Evolutionary conservation across 1,140 invertebrate genomes (phyloP).

Genomic region (Euschistus heros): DNA sequence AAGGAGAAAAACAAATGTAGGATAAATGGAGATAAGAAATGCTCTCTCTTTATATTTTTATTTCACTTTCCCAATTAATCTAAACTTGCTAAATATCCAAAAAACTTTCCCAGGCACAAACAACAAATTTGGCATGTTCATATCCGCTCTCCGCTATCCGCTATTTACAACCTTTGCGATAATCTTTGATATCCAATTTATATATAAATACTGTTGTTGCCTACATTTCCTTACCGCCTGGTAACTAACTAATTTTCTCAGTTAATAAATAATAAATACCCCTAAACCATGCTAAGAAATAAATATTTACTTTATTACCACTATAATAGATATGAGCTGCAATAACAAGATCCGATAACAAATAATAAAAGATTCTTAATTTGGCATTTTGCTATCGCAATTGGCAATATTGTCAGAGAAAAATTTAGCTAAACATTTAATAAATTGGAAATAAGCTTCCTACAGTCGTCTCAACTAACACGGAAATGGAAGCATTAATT

Average conservation of each 20-base stretch:
- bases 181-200: neutral
- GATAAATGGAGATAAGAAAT: slow-evolving; percentile 3
- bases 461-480: slow-evolving; percentile 18
- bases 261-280: slow-evolving; percentile 18
- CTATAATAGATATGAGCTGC: slow-evolving; percentile 2
- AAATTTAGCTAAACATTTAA: slow-evolving; percentile 6
- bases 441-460: slow-evolving; percentile 9
- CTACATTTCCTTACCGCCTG: slow-evolving; percentile 11
- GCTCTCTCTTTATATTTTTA: neutral
- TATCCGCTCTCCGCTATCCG: no score
- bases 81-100: neutral
- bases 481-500: slow-evolving; percentile 21
- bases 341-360: slow-evolving; percentile 9
- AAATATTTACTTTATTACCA: slow-evolving; percentile 4
- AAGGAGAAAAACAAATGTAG: neutral
- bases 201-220: slow-evolving; percentile 11
- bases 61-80: neutral
- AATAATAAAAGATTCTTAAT: slow-evolving; percentile 13
- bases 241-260: slow-evolving; percentile 20
- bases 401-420: slow-evolving; percentile 7
- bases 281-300: slow-evolving; percentile 18
- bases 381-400: slow-evolving; percentile 8
- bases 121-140: neutral
- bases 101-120: neutral
- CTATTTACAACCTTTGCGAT: neutral